Conservation (phyloP, 2,888 invertebrate species). For the Lucinisca nassula region DNA sequence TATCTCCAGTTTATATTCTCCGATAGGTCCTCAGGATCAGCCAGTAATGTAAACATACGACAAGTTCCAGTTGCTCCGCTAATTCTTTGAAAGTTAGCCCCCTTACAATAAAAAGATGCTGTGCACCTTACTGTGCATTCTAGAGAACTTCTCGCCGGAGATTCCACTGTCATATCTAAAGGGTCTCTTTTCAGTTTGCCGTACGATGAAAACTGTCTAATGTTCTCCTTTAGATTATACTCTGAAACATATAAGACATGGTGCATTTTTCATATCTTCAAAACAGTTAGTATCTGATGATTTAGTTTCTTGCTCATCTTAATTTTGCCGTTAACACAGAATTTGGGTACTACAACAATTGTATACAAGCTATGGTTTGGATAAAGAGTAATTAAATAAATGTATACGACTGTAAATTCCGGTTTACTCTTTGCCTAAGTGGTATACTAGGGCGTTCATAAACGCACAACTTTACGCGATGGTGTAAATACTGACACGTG, state of each 20-base stretch:
- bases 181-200: slow-evolving; percentile 19
- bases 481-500: too few relatives aligned
- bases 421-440: too few relatives aligned
- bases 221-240: slow-evolving; percentile 29
- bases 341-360: too few relatives aligned
- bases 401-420: too few relatives aligned
- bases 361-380: too few relatives aligned
- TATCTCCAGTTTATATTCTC: slow-evolving; percentile 44
- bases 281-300: neutral
- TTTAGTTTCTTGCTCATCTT: too few relatives aligned
- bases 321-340: too few relatives aligned
- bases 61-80: slow-evolving; percentile 35
- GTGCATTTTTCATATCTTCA: neutral
- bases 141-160: slow-evolving; percentile 29
- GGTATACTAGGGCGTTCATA: too few relatives aligned
- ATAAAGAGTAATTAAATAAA: too few relatives aligned
- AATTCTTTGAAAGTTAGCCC: slow-evolving; percentile 46
- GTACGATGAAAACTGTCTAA: slow-evolving; percentile 1
- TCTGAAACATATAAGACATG: slow-evolving; percentile 26
- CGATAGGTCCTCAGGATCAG: slow-evolving; percentile 14
- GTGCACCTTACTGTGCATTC: slow-evolving; percentile 58
- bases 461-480: too few relatives aligned
- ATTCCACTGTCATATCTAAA: slow-evolving; percentile 3
- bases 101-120: slow-evolving; percentile 34
- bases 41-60: slow-evolving; percentile 32